Percentiles rank a stretch among this genome's conserved stretches.
These are phyloP conservation scores for Aphelocoma californica DNA, from an alignment of 2,797 vertebrate genomes.

Conservation along the genomic window DNA sequence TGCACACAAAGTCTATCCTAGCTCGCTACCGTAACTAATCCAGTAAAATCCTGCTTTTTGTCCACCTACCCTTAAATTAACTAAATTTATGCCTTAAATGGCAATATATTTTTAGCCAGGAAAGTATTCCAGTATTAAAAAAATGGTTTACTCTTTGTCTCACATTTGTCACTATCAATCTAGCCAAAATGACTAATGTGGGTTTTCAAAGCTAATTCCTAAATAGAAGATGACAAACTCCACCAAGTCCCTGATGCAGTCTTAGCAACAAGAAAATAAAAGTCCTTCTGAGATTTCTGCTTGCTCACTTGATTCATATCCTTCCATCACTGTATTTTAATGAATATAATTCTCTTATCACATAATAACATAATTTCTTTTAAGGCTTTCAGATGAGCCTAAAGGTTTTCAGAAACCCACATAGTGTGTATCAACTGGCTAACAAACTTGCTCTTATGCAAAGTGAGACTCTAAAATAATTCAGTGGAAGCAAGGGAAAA, in stretches of 20 bases:
- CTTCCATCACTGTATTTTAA: neutral
- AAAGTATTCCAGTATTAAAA: neutral
- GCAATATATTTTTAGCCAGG: neutral
- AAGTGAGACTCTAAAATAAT: neutral
- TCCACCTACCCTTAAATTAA: neutral
- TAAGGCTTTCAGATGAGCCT: neutral
- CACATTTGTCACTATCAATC: neutral
- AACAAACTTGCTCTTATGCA: neutral
- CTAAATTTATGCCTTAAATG: neutral
- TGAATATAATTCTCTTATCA: neutral
- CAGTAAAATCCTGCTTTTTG: neutral
- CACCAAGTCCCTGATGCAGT: neutral
- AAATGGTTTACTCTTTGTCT: neutral
- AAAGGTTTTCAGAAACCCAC: neutral
- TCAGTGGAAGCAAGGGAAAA: neutral
- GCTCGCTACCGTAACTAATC: accelerated
- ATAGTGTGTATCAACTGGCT: neutral
- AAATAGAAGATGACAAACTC: neutral
- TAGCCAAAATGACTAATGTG: neutral
- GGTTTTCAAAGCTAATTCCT: neutral
- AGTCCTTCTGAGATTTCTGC: neutral
- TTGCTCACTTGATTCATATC: neutral
- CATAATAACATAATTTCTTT: neutral
- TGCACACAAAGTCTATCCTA: neutral
- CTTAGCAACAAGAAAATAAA: neutral